Conservation (phyloP, 1,140 invertebrate genomes). For the Orchesella cincta region DNA sequence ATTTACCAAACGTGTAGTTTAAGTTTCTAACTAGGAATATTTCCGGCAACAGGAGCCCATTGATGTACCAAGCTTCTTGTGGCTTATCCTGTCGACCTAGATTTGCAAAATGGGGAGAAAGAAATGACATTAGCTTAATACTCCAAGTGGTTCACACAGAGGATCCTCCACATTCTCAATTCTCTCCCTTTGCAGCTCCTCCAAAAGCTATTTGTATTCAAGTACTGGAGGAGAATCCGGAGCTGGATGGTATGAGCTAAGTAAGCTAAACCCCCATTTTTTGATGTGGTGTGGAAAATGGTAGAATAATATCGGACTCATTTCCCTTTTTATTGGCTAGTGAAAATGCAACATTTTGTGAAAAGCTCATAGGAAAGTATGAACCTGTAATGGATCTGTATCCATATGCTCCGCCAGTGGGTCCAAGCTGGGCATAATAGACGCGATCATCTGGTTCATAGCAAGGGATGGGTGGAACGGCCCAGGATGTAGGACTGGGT, state of each 20-base stretch:
- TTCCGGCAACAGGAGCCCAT: constrained; percentile 89
- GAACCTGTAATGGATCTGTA: constrained; percentile 48
- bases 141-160: too few relatives aligned
- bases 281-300: too few relatives aligned
- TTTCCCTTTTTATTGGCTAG: not conserved
- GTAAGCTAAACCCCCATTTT: too few relatives aligned
- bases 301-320: not conserved
- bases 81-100: constrained; percentile 77
- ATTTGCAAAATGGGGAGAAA: constrained; percentile 33
- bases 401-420: constrained; percentile 76
- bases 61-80: constrained; percentile 81
- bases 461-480: constrained; percentile 83
- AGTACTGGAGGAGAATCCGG: too few relatives aligned
- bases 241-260: too few relatives aligned
- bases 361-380: too few relatives aligned
- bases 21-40: constrained; percentile 86
- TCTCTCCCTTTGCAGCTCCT: too few relatives aligned
- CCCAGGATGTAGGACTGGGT: constrained; percentile 62
- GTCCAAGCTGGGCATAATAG: constrained; percentile 87
- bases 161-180: too few relatives aligned
- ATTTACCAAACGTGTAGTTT: constrained; percentile 65
- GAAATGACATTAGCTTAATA: too few relatives aligned
- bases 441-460: constrained; percentile 85
- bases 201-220: too few relatives aligned
- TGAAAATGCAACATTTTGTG: not conserved